Percentiles rank a stretch among this genome's conserved stretches.
phyloP scores from a whole-genome alignment of 1,140 invertebrate species.

The Wiebesia pumilae region DNA sequence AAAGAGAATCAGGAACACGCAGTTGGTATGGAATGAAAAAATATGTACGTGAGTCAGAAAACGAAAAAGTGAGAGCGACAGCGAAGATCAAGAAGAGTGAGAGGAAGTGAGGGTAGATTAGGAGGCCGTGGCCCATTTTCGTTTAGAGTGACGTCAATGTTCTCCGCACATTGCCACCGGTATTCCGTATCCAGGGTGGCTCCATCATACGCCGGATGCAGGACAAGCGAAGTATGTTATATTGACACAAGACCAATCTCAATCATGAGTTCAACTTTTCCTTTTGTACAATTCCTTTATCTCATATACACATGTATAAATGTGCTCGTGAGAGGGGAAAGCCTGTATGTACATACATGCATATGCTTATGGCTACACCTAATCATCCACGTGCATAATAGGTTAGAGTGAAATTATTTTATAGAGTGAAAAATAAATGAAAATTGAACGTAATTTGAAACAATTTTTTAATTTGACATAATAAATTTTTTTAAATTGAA shows the following conservation, averaged over 20 bases:
- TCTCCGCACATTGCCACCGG: not conserved
- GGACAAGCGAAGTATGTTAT: not conserved
- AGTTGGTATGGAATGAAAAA: not conserved
- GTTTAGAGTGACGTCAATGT: constrained; percentile 54
- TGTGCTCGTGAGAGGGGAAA: too few relatives aligned
- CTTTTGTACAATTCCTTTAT: not conserved
- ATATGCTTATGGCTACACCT: not conserved
- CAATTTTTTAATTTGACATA: too few relatives aligned
- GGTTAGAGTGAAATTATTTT: too few relatives aligned
- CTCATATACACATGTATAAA: not conserved
- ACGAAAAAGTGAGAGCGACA: not conserved
- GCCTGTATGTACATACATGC: not conserved
- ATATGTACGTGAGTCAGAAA: not conserved
- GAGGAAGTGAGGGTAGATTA: constrained; percentile 30
- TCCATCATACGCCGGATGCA: not conserved
- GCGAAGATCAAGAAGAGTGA: not conserved
- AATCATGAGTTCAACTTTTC: constrained; percentile 59
- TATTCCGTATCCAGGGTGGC: not conserved
- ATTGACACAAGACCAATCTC: not conserved
- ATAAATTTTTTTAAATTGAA: too few relatives aligned
- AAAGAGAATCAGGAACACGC: not conserved
- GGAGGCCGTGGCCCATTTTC: constrained; percentile 59
- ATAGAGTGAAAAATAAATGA: too few relatives aligned
- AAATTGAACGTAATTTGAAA: too few relatives aligned
- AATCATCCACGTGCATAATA: too few relatives aligned